A percentile compares a stretch with the other conserved stretches of the same genome.
phyloP scores from a whole-genome alignment of 2,888 invertebrate species.

The Ceriagrion tenellum region DNA sequence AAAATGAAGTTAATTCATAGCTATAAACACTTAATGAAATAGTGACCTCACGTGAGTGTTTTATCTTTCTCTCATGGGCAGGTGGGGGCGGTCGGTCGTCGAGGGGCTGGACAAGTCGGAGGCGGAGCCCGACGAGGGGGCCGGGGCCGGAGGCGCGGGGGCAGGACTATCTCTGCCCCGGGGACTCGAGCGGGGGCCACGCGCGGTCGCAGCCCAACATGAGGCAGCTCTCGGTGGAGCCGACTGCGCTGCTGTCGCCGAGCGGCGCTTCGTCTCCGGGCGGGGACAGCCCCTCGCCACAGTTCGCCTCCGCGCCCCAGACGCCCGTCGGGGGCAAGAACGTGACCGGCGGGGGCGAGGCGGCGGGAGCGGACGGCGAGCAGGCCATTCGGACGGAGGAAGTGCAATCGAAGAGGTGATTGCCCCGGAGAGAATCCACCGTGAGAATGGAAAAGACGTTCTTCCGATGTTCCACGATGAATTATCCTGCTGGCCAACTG shows the following conservation, averaged over 20 bases:
- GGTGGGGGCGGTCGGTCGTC: no score
- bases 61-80: no score
- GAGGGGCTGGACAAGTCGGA: conserved; percentile 45
- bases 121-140: conserved; percentile 41
- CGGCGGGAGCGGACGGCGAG: conserved; percentile 43
- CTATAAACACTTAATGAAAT: no score
- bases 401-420: conserved; percentile 56
- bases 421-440: not conserved
- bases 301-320: conserved; percentile 47
- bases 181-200: conserved; percentile 49
- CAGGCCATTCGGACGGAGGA: conserved; percentile 45
- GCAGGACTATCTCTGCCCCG: conserved; percentile 40
- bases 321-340: conserved; percentile 52
- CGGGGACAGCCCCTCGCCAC: conserved; percentile 46
- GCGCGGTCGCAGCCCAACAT: conserved; percentile 69
- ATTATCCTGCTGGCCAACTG: conserved; percentile 33
- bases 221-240: conserved; percentile 71
- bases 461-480: not conserved
- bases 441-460: not conserved
- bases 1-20: no score
- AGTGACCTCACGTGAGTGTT: no score
- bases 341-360: not conserved
- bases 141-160: not conserved
- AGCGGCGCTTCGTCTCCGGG: conserved; percentile 48
- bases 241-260: conserved; percentile 35